These are phyloP conservation scores for Tapirus terrestris DNA, from an alignment of 2,113 vertebrate species.

Conservation along the genomic window DNA sequence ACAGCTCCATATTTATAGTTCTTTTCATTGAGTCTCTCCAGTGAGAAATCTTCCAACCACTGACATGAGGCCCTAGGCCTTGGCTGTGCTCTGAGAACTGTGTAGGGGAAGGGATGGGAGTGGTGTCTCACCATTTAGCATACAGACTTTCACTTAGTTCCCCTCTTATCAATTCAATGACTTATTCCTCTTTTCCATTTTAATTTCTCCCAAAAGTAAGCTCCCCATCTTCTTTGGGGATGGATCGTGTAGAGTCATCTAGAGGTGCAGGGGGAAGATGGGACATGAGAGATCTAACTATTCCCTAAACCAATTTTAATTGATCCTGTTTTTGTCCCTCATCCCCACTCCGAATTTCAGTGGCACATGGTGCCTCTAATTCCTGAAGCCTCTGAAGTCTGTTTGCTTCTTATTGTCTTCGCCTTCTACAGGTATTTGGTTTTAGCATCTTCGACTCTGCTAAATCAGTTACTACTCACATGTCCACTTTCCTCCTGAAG, in stretches of 20 bases:
- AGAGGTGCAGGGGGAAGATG: too few relatives aligned
- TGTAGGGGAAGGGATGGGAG: not conserved
- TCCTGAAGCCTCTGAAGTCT: too few relatives aligned
- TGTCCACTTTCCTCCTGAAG: not conserved
- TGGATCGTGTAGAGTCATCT: not conserved
- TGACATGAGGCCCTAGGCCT: not conserved
- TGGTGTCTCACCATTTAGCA: not conserved
- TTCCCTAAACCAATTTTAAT: not conserved
- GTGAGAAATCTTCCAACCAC: too few relatives aligned
- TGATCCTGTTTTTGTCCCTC: not conserved
- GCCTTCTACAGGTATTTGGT: not conserved
- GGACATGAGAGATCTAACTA: not conserved
- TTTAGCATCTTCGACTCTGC: not conserved
- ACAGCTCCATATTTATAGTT: not conserved
- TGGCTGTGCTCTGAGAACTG: not conserved
- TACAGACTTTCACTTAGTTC: not conserved
- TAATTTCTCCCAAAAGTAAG: not conserved
- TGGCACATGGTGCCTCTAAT: not conserved
- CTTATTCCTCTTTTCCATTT: not conserved
- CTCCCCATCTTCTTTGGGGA: not conserved
- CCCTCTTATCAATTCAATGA: not conserved
- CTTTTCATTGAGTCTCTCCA: not conserved
- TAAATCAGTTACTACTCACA: not conserved
- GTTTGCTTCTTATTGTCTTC: not conserved
- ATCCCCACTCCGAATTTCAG: not conserved